A percentile compares a stretch with the other conserved stretches of the same genome.
These are phyloP conservation scores for Cercopithecus neglectus DNA, from an alignment of 2,797 vertebrate genomes.

Conservation along the genomic window DNA sequence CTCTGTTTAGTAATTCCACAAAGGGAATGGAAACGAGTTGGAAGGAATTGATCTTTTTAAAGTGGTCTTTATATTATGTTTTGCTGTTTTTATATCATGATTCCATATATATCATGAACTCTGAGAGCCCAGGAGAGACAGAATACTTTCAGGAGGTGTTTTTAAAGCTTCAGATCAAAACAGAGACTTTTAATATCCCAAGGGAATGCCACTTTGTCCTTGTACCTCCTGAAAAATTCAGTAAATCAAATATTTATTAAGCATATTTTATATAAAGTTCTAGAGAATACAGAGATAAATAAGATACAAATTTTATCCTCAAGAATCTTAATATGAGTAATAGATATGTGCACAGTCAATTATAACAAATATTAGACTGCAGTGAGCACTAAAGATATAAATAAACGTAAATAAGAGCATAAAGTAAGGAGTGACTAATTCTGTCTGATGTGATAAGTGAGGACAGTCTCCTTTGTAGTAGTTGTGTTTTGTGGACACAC, in stretches of 20 bases:
- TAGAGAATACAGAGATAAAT: background rate
- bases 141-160: background rate
- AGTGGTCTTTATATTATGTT: slow-evolving; percentile 45
- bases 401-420: background rate
- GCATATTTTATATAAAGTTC: slow-evolving; percentile 14
- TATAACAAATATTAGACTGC: slow-evolving; percentile 29
- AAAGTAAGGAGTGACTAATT: background rate
- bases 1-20: slow-evolving; percentile 57
- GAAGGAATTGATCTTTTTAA: slow-evolving; percentile 54
- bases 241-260: slow-evolving; percentile 51
- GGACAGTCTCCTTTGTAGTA: background rate
- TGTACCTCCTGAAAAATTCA: slow-evolving; percentile 31
- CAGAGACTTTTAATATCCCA: background rate
- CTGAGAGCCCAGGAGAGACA: background rate
- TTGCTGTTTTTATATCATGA: slow-evolving; percentile 38
- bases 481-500: background rate
- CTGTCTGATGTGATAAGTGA: background rate
- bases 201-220: slow-evolving; percentile 15
- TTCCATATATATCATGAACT: background rate
- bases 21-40: slow-evolving; percentile 4
- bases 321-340: slow-evolving; percentile 42
- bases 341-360: background rate
- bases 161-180: slow-evolving; percentile 55
- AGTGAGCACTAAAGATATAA: background rate
- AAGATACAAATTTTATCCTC: slow-evolving; percentile 11